Evolutionary conservation across 2,888 invertebrate species (phyloP).

Genomic region (Fabriciana adippe): DNA sequence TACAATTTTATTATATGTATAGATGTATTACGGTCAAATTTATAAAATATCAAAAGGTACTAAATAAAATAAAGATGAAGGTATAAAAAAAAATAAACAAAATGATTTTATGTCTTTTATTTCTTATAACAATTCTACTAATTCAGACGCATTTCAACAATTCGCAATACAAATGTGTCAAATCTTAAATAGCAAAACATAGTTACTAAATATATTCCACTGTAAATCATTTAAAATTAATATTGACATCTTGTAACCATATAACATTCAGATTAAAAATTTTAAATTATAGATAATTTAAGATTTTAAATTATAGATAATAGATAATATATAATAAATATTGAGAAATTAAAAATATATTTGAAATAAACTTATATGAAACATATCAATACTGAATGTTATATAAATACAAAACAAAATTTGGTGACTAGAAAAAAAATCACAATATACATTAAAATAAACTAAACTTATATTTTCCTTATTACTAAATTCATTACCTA

Average conservation of each 20-base stretch:
- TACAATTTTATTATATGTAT: too few species aligned
- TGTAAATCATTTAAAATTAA: slow-evolving; percentile 49
- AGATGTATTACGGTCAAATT: too few species aligned
- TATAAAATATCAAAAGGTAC: too few species aligned
- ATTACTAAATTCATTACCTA: slow-evolving; percentile 27
- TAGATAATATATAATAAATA: too few species aligned
- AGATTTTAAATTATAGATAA: slow-evolving; percentile 10
- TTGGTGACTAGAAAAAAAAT: slow-evolving; percentile 56
- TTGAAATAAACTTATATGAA: neutral
- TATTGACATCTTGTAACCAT: slow-evolving; percentile 22
- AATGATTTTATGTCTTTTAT: slow-evolving; percentile 43
- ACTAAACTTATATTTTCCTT: slow-evolving; percentile 32
- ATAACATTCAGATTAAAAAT: slow-evolving; percentile 27
- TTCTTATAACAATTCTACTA: slow-evolving; percentile 56
- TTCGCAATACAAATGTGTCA: slow-evolving; percentile 48
- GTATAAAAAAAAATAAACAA: neutral
- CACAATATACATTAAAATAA: slow-evolving; percentile 44
- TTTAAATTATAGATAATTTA: slow-evolving; percentile 9
- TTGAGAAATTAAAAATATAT: neutral
- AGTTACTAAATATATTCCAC: slow-evolving; percentile 39
- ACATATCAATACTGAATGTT: slow-evolving; percentile 12
- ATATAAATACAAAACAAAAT: slow-evolving; percentile 35
- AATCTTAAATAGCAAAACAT: slow-evolving; percentile 47
- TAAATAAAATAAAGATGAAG: neutral
- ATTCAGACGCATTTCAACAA: slow-evolving; percentile 60